These are phyloP conservation scores for Drosophila borealis DNA, from an alignment of 2,888 invertebrate genomes.

Conservation along the genomic window DNA sequence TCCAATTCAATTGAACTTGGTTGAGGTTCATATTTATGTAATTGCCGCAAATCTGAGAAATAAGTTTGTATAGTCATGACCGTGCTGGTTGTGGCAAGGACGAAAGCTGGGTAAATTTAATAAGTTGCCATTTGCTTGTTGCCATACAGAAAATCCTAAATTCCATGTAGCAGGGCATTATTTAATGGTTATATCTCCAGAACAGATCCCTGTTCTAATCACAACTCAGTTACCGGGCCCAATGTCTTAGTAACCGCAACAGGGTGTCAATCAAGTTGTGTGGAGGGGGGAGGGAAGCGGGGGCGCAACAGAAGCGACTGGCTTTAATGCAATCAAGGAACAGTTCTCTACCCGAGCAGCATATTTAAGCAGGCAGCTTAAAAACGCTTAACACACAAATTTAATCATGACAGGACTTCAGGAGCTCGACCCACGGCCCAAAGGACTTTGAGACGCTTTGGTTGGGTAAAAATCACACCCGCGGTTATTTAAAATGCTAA, in stretches of 20 bases:
- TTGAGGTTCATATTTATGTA: too few relatives aligned
- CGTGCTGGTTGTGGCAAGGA: neutral
- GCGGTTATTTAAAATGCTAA: slow-evolving; percentile 82
- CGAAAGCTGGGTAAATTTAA: neutral
- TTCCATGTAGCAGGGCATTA: slow-evolving; percentile 1
- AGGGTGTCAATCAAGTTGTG: slow-evolving; percentile 48
- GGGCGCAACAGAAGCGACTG: slow-evolving; percentile 11
- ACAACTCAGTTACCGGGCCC: slow-evolving; percentile 24
- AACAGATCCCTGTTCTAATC: slow-evolving; percentile 35
- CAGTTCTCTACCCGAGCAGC: slow-evolving; percentile 55
- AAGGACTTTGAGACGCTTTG: slow-evolving; percentile 42
- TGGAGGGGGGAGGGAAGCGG: neutral
- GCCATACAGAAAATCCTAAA: slow-evolving; percentile 1
- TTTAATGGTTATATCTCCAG: slow-evolving; percentile 26
- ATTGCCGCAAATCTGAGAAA: too few relatives aligned
- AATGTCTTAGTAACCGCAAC: slow-evolving; percentile 61
- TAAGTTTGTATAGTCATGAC: too few relatives aligned
- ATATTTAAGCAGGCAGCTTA: slow-evolving; percentile 71
- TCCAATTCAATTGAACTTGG: too few relatives aligned
- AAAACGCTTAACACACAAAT: slow-evolving; percentile 69
- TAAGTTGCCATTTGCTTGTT: slow-evolving; percentile 4
- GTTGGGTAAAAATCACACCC: slow-evolving; percentile 70
- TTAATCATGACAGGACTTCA: slow-evolving; percentile 63
- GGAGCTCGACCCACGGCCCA: slow-evolving; percentile 14
- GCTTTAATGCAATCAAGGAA: slow-evolving; percentile 66